Percentiles rank a stretch among this genome's conserved stretches.
Conservation (phyloP, 2,888 invertebrate genomes). For the Eupeodes latifasciatus region DNA sequence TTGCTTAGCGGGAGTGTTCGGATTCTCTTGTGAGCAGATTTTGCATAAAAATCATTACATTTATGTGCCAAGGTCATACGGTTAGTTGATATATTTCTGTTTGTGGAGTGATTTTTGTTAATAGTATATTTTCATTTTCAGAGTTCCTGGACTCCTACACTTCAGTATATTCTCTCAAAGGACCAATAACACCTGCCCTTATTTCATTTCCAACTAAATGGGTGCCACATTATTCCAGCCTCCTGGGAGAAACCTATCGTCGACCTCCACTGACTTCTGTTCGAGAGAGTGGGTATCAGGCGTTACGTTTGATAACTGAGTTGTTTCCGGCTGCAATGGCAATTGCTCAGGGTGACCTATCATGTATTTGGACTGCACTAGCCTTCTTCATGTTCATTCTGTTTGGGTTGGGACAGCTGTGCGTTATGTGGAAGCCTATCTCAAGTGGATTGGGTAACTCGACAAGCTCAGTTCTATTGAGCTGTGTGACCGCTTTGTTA, state of each 20-base stretch:
- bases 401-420: slow-evolving; percentile 94
- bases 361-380: slow-evolving; percentile 94
- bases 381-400: slow-evolving; percentile 93
- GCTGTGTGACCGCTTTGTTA: slow-evolving; percentile 92
- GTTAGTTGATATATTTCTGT: slow-evolving; percentile 85
- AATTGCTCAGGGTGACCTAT: slow-evolving; percentile 89
- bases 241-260: slow-evolving; percentile 82
- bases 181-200: slow-evolving; percentile 86
- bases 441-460: slow-evolving; percentile 91
- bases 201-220: slow-evolving; percentile 85
- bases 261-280: slow-evolving; percentile 80
- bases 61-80: slow-evolving; percentile 93
- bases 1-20: slow-evolving; percentile 90
- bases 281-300: slow-evolving; percentile 91
- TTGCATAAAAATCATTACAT: slow-evolving; percentile 89
- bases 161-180: slow-evolving; percentile 87
- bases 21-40: slow-evolving; percentile 92
- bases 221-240: slow-evolving; percentile 82
- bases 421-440: slow-evolving; percentile 96
- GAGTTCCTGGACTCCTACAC: slow-evolving; percentile 89
- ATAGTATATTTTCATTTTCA: slow-evolving; percentile 82
- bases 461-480: slow-evolving; percentile 90
- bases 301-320: slow-evolving; percentile 93
- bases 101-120: no score
- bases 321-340: slow-evolving; percentile 94